Conservation (phyloP, 2,113 vertebrate genomes). For the Leptobrachium leishanense region DNA sequence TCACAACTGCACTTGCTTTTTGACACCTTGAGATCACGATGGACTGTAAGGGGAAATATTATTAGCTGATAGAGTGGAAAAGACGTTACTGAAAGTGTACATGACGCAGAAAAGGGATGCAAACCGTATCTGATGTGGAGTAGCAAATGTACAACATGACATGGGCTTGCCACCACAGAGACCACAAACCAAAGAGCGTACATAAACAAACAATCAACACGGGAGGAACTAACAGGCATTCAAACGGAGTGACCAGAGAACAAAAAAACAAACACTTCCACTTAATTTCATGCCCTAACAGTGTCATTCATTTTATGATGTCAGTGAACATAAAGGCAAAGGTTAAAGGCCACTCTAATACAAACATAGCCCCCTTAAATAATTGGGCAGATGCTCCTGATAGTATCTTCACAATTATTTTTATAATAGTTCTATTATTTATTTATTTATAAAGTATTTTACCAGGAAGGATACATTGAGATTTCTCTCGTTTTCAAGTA, state of each 20-base stretch:
- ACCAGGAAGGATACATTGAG: too few relatives aligned
- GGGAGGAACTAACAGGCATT: conserved; percentile 1
- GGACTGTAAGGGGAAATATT: not conserved
- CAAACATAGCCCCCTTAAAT: too few relatives aligned
- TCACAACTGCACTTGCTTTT: not conserved
- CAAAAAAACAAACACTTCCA: not conserved
- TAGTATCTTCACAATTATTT: too few relatives aligned
- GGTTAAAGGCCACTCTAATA: not conserved
- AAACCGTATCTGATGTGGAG: conserved; percentile 21
- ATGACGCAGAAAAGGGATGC: not conserved
- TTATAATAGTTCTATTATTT: too few relatives aligned
- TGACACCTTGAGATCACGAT: conserved; percentile 9
- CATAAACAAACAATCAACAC: not conserved
- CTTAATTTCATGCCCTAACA: not conserved
- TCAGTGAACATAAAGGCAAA: not conserved
- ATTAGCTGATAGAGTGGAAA: not conserved
- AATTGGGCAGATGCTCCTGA: too few relatives aligned
- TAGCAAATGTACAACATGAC: conserved; percentile 24
- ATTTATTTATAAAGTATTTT: too few relatives aligned
- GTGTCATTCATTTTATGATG: not conserved
- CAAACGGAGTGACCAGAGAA: not conserved
- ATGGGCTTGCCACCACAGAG: not conserved
- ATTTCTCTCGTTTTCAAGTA: too few relatives aligned
- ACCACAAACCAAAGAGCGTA: conserved; percentile 17
- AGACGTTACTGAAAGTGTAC: conserved; percentile 16